Conservation (phyloP, 2,888 invertebrate genomes). For the Stenolophus ochropezus region DNA sequence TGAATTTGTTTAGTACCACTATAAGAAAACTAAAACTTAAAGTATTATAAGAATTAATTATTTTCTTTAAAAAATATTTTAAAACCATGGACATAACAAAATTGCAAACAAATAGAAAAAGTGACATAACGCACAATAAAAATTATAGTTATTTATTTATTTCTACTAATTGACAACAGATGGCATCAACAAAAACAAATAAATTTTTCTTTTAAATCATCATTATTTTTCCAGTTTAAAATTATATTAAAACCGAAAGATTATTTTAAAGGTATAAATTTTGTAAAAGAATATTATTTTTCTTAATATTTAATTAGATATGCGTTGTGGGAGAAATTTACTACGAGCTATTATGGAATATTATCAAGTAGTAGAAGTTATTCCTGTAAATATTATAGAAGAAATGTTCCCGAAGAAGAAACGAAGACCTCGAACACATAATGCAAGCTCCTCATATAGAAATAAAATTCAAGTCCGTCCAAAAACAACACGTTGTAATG, state of each 20-base stretch:
- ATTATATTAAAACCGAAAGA: no score
- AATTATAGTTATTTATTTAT: no score
- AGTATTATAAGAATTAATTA: conserved; percentile 9
- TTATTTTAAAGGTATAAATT: no score
- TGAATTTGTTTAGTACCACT: background rate
- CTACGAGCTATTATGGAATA: conserved; percentile 86
- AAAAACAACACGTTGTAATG: conserved; percentile 74
- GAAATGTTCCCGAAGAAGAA: conserved; percentile 70
- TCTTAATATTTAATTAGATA: conserved; percentile 75
- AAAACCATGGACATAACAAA: no score
- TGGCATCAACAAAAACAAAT: no score
- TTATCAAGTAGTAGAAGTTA: conserved; percentile 84
- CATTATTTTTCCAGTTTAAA: no score
- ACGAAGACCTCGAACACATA: conserved; percentile 66
- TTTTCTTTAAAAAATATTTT: background rate
- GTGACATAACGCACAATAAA: background rate
- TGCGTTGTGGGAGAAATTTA: conserved; percentile 85
- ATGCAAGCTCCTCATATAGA: conserved; percentile 69
- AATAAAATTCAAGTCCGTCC: conserved; percentile 72
- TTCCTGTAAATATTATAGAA: conserved; percentile 74
- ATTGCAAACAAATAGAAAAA: no score
- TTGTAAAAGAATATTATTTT: conserved; percentile 63
- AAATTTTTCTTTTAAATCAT: no score
- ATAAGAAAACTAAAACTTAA: conserved; percentile 6
- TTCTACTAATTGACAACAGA: no score